phyloP scores from a whole-genome alignment of 2,797 vertebrate species.

The Phoebastria nigripes region DNA sequence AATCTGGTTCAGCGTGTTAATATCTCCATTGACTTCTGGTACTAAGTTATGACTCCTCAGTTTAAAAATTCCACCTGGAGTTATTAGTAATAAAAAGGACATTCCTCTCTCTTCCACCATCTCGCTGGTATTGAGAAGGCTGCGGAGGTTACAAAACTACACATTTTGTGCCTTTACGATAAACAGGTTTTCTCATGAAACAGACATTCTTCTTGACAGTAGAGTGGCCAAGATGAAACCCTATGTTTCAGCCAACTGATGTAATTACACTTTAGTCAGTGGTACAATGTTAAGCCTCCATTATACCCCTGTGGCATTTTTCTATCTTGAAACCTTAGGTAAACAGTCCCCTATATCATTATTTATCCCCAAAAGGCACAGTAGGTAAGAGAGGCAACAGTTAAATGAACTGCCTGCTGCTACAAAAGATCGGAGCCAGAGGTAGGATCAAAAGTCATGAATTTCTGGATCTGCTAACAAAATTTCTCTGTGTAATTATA shows the following conservation, averaged over 20 bases:
- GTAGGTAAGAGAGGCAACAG: neutral
- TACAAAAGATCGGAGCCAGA: neutral
- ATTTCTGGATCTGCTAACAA: neutral
- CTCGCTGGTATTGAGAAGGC: neutral
- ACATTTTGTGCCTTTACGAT: neutral
- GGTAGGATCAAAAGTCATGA: neutral
- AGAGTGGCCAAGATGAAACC: neutral
- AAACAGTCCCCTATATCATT: neutral
- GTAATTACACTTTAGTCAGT: neutral
- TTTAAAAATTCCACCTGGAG: constrained; percentile 10
- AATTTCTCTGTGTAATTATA: neutral
- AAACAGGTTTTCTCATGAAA: neutral
- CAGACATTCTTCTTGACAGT: neutral
- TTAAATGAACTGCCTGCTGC: neutral
- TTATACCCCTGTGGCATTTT: neutral
- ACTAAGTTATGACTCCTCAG: neutral
- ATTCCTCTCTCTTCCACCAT: neutral
- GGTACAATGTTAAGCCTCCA: neutral
- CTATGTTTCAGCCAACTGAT: neutral
- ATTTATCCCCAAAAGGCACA: neutral
- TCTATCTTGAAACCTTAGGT: neutral
- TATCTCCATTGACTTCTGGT: neutral
- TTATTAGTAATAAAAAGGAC: neutral
- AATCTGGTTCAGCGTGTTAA: neutral
- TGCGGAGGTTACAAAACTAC: neutral